Percentiles rank a stretch among this genome's conserved stretches.
Conservation (phyloP, 2,888 invertebrate genomes). For the Caprella mutica region DNA sequence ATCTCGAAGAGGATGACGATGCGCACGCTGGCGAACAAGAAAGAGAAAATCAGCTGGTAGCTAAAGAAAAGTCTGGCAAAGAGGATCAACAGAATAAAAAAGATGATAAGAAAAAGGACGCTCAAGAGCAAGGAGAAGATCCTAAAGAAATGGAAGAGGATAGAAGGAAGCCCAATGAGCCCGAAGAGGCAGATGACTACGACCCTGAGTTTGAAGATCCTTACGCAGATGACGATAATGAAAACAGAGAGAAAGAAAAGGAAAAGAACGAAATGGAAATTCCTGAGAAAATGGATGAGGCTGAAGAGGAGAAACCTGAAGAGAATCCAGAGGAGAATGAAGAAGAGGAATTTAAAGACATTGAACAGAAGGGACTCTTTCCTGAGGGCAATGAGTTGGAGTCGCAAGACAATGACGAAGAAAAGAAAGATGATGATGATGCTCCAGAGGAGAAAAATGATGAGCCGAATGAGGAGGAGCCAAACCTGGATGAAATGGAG, state of each 20-base stretch:
- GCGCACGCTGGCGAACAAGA: conserved; percentile 43
- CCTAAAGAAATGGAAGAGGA: conserved; percentile 38
- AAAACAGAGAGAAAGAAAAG: conserved; percentile 45
- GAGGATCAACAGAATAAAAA: conserved; percentile 41
- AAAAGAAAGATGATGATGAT: conserved; percentile 13
- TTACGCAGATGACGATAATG: conserved; percentile 47
- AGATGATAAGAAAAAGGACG: conserved; percentile 39
- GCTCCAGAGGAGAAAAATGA: conserved; percentile 32
- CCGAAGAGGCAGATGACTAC: conserved; percentile 42
- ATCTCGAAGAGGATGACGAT: conserved; percentile 49
- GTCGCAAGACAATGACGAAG: conserved; percentile 14
- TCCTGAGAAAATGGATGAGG: conserved; percentile 53
- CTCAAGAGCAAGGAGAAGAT: conserved; percentile 43
- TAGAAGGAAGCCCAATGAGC: conserved; percentile 48
- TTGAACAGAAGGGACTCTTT: conserved; percentile 24
- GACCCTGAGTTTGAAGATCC: conserved; percentile 51
- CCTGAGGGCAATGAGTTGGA: conserved; percentile 37
- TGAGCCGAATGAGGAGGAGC: conserved; percentile 39
- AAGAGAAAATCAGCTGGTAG: conserved; percentile 54
- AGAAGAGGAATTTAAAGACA: conserved; percentile 41
- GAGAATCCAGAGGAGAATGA: conserved; percentile 46
- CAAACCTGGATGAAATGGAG: conserved; percentile 39
- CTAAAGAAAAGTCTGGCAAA: conserved; percentile 60
- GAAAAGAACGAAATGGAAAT: conserved; percentile 54
- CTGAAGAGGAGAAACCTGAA: conserved; percentile 42